phyloP scores from a whole-genome alignment of 2,888 invertebrate species.

The Ceriagrion tenellum region DNA sequence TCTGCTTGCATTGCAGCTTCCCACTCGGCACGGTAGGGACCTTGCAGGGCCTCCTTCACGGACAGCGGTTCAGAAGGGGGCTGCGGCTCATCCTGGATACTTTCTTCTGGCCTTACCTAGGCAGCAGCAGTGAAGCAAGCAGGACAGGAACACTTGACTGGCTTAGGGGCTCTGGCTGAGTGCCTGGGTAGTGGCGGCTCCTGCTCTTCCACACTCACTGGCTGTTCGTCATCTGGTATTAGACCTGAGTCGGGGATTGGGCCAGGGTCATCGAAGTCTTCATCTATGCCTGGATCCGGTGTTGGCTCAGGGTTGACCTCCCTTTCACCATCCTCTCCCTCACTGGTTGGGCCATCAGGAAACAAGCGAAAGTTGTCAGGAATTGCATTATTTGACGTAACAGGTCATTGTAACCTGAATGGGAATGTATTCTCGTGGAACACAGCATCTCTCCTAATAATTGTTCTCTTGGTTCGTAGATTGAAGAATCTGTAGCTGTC shows the following conservation, averaged over 20 bases:
- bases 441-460: background rate
- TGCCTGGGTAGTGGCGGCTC: background rate
- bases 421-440: background rate
- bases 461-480: background rate
- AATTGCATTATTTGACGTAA: background rate
- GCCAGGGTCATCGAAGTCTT: background rate
- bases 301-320: background rate
- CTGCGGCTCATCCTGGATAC: background rate
- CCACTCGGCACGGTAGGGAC: background rate
- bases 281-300: background rate
- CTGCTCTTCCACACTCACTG: background rate
- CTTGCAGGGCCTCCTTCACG: background rate
- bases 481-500: background rate
- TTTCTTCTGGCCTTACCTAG: background rate
- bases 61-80: background rate
- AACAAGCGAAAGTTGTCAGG: background rate
- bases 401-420: background rate
- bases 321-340: background rate
- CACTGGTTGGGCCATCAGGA: background rate
- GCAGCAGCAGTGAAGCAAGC: background rate
- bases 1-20: background rate
- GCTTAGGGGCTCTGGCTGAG: background rate
- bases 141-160: background rate
- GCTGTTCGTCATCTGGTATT: background rate
- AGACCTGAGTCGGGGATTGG: too few species aligned